Percentiles rank a stretch among this genome's conserved stretches.
phyloP scores from a whole-genome alignment of 2,797 vertebrate species.

The Parotocinclus haroldoi region DNA sequence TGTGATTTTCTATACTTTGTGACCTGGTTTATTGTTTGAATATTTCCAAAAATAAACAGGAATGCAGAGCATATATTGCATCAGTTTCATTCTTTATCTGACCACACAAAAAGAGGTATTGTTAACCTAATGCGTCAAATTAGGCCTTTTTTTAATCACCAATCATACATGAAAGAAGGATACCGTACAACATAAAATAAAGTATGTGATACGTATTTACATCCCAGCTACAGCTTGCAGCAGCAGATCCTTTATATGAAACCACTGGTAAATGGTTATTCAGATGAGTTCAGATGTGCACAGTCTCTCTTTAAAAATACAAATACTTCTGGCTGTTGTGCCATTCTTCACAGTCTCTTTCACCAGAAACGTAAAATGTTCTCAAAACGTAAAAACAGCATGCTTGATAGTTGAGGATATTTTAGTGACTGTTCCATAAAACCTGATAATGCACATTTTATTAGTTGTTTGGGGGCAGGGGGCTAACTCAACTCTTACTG shows the following conservation, averaged over 20 bases:
- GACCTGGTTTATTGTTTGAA: not conserved
- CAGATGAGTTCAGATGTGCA: not conserved
- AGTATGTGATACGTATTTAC: not conserved
- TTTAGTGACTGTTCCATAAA: conserved; percentile 11
- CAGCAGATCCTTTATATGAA: conserved; percentile 7
- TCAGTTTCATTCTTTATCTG: conserved; percentile 1
- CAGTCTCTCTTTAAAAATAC: not conserved
- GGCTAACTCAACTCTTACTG: conserved; percentile 45
- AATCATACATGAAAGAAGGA: too few species aligned
- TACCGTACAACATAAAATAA: not conserved
- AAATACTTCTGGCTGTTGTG: conserved; percentile 10
- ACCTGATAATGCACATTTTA: conserved; percentile 17
- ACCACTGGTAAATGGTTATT: not conserved
- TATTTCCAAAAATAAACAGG: not conserved
- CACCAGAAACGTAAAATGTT: conserved; percentile 15
- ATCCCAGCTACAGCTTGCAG: conserved; percentile 8
- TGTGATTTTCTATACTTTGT: too few species aligned
- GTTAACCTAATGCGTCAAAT: too few species aligned
- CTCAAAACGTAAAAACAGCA: conserved; percentile 14
- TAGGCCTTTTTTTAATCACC: too few species aligned
- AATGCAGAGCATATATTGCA: conserved; percentile 1
- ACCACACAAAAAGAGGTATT: not conserved
- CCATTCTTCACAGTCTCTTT: conserved; percentile 7
- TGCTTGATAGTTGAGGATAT: conserved; percentile 15
- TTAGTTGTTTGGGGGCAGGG: conserved; percentile 60